A percentile compares a stretch with the other conserved stretches of the same genome.
Evolutionary conservation across 2,113 vertebrate genomes (phyloP).

Genomic region (Nerophis ophidion): DNA sequence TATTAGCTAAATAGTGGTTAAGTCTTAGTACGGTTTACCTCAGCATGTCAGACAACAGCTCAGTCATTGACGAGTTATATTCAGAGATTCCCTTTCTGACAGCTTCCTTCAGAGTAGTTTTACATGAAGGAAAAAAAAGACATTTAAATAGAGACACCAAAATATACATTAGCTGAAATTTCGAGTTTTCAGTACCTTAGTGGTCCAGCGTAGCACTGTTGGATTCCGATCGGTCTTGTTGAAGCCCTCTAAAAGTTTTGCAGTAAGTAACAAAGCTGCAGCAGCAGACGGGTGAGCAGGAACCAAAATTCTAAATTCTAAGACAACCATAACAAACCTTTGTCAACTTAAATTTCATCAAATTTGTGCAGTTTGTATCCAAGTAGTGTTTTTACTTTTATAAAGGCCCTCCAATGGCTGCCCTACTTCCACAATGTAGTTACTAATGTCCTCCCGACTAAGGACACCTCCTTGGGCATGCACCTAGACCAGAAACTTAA

Average conservation of each 20-base stretch:
- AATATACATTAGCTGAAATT: background rate
- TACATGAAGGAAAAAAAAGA: background rate
- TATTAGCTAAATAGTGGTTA: background rate
- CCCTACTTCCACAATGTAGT: conserved; percentile 73
- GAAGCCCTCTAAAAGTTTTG: conserved; percentile 80
- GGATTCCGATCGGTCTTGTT: conserved; percentile 64
- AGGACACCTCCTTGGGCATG: conserved; percentile 76
- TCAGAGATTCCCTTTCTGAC: conserved; percentile 75
- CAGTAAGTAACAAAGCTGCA: conserved; percentile 76
- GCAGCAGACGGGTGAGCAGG: conserved; percentile 79
- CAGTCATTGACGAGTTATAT: conserved; percentile 65
- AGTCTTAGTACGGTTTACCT: conserved; percentile 61
- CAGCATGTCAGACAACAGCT: conserved; percentile 74
- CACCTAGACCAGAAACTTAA: conserved; percentile 55
- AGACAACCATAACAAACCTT: conserved; percentile 5
- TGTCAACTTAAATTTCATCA: background rate
- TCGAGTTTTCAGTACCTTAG: conserved; percentile 66
- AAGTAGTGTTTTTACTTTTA: conserved; percentile 63
- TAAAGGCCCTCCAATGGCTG: conserved; percentile 74
- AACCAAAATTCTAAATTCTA: conserved; percentile 78
- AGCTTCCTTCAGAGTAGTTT: conserved; percentile 76
- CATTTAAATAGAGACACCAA: background rate
- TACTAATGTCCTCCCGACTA: conserved; percentile 78
- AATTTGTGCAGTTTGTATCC: background rate
- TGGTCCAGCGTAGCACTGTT: conserved; percentile 74